Evolutionary conservation across 1,140 invertebrate species (phyloP).

Genomic region (Venustaconcha ellipsiformis): DNA sequence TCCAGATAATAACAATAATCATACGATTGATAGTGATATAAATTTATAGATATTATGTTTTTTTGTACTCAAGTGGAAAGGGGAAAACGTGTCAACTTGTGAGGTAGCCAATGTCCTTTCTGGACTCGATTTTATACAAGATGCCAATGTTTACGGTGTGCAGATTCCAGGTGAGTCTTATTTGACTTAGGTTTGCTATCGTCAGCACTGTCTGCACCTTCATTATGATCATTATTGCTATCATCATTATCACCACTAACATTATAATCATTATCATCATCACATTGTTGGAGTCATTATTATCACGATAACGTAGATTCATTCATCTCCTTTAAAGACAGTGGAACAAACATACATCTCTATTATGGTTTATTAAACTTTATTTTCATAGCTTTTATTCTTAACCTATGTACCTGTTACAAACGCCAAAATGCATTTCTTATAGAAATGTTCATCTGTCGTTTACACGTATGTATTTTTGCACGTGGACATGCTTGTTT

Average conservation of each 20-base stretch:
- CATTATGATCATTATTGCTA: neutral
- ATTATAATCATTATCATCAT: no score
- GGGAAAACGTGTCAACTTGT: conserved; percentile 97
- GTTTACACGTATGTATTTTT: no score
- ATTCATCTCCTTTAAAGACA: neutral
- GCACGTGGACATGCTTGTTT: neutral
- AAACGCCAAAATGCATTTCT: no score
- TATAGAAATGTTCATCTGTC: no score
- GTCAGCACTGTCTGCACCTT: neutral
- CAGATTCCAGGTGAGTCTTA: conserved; percentile 73
- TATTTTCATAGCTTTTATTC: no score
- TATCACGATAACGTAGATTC: neutral
- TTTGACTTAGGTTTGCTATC: neutral
- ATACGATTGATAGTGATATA: no score
- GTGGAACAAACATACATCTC: neutral
- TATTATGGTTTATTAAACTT: no score
- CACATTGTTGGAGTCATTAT: neutral
- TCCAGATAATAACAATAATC: no score
- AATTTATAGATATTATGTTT: neutral
- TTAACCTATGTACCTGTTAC: no score
- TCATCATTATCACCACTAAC: neutral
- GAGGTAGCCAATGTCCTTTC: conserved; percentile 85
- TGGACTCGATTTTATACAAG: conserved; percentile 75
- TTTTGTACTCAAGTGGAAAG: conserved; percentile 75
- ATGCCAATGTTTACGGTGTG: conserved; percentile 94